phyloP scores from a whole-genome alignment of 2,888 invertebrate species.

The Tachina fera region DNA sequence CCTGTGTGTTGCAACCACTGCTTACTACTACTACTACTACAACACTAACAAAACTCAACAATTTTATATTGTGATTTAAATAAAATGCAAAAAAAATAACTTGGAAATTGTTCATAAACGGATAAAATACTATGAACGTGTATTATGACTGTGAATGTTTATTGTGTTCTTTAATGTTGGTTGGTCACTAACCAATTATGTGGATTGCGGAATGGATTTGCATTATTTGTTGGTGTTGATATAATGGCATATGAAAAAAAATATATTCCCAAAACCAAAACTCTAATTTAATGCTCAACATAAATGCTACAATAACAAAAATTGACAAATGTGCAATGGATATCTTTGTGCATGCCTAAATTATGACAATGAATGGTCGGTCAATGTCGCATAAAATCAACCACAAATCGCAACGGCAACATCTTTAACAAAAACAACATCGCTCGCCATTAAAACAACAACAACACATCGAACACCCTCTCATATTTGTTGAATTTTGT shows the following conservation, averaged over 20 bases:
- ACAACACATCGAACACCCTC: constrained; percentile 26
- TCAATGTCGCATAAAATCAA: constrained; percentile 41
- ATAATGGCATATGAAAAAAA: constrained; percentile 33
- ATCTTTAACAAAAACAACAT: constrained; percentile 21
- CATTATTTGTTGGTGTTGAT: constrained; percentile 27
- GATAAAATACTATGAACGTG: constrained; percentile 32
- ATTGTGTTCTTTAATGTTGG: constrained; percentile 15
- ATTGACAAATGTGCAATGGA: constrained; percentile 48
- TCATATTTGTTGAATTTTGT: constrained; percentile 11
- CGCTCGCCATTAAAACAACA: constrained; percentile 27
- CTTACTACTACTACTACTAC: constrained; percentile 43
- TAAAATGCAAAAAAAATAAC: constrained; percentile 56
- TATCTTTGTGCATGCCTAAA: constrained; percentile 51
- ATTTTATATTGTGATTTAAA: constrained; percentile 57
- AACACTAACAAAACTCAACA: constrained; percentile 63
- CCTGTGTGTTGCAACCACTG: constrained; percentile 47
- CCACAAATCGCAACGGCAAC: constrained; percentile 45
- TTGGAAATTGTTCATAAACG: constrained; percentile 55
- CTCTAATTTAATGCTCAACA: constrained; percentile 46
- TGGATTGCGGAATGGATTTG: constrained; percentile 32
- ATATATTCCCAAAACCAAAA: constrained; percentile 28
- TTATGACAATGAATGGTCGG: constrained; percentile 48
- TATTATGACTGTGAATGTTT: constrained; percentile 41
- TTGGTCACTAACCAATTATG: constrained; percentile 19
- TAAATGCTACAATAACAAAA: constrained; percentile 44